These are phyloP conservation scores for Dasysyrphus tricinctus DNA, from an alignment of 2,888 invertebrate species.

Conservation along the genomic window DNA sequence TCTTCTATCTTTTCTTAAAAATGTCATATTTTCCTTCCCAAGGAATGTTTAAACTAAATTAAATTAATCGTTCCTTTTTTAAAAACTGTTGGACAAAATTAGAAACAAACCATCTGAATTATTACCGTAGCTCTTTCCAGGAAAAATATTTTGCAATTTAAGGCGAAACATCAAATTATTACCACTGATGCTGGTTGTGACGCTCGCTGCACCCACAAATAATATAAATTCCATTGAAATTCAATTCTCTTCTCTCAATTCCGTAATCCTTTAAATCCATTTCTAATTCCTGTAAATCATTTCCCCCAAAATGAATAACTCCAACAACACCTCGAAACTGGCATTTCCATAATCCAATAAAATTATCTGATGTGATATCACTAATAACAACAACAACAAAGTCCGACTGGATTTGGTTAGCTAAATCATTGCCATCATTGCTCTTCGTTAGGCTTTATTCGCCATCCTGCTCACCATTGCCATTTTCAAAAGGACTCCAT, in stretches of 20 bases:
- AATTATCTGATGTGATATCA: constrained; percentile 44
- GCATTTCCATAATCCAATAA: constrained; percentile 66
- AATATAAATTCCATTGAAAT: not conserved
- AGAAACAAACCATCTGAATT: too few relatives aligned
- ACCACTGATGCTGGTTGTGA: too few relatives aligned
- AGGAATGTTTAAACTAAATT: too few relatives aligned
- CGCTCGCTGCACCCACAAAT: not conserved
- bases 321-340: constrained; percentile 63
- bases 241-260: not conserved
- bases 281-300: constrained; percentile 51
- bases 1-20: too few relatives aligned
- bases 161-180: too few relatives aligned
- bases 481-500: not conserved
- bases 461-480: not conserved
- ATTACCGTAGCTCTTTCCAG: too few relatives aligned
- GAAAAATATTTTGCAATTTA: too few relatives aligned
- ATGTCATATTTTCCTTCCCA: too few relatives aligned
- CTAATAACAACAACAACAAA: not conserved
- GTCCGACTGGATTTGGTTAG: constrained; percentile 43
- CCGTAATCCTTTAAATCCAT: constrained; percentile 7
- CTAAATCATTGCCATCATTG: constrained; percentile 59
- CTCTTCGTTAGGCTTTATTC: constrained; percentile 37
- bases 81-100: too few relatives aligned
- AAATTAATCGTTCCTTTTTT: too few relatives aligned
- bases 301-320: constrained; percentile 44